Conservation (phyloP, 2,888 invertebrate genomes). For the Saturnia pavonia region DNA sequence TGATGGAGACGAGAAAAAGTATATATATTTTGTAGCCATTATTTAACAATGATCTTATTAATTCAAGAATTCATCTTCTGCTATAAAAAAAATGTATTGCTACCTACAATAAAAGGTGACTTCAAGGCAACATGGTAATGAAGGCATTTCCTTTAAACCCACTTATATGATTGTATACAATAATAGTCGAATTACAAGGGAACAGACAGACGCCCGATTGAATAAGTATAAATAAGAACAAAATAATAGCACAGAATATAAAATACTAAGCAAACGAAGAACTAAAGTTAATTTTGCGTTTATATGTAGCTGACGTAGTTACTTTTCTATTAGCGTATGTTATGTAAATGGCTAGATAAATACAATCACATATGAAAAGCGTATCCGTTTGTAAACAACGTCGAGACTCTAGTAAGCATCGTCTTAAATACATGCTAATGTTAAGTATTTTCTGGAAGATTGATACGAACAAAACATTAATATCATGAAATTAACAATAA, state of each 20-base stretch:
- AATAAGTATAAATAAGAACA: neutral
- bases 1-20: neutral
- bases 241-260: too few species aligned
- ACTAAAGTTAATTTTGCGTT: conserved; percentile 1
- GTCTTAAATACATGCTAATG: conserved; percentile 1
- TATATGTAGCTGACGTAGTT: conserved; percentile 7
- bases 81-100: neutral
- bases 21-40: neutral
- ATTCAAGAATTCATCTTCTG: neutral
- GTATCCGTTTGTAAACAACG: conserved; percentile 10
- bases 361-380: conserved; percentile 1
- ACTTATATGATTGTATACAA: neutral
- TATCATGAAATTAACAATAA: neutral
- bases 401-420: conserved; percentile 14
- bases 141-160: neutral
- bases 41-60: neutral
- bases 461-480: neutral
- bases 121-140: neutral
- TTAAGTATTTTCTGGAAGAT: conserved; percentile 9
- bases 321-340: conserved; percentile 14
- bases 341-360: conserved; percentile 13
- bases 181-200: neutral
- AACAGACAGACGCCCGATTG: neutral
- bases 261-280: neutral
- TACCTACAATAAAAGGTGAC: neutral